These are phyloP conservation scores for Calephelis nemesis DNA, from an alignment of 1,140 invertebrate genomes.

Conservation along the genomic window DNA sequence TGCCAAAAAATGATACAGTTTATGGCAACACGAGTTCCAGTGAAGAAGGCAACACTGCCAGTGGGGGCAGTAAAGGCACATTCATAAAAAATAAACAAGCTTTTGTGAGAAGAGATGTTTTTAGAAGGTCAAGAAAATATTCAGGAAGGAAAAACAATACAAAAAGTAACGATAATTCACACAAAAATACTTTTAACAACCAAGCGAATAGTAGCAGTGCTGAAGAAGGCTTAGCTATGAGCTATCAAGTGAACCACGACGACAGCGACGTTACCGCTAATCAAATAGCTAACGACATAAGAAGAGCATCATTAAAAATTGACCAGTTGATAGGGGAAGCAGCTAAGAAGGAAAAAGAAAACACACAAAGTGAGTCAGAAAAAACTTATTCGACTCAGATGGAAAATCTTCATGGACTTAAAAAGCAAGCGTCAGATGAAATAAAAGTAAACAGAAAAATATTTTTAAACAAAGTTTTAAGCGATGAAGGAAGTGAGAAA, in stretches of 20 bases:
- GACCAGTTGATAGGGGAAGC: conserved; percentile 79
- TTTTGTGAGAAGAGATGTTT: conserved; percentile 74
- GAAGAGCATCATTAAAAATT: conserved; percentile 79
- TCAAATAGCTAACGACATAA: conserved; percentile 79
- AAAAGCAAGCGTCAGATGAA: conserved; percentile 68
- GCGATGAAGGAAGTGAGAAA: conserved; percentile 65
- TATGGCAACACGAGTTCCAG: conserved; percentile 75
- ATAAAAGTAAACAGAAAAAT: conserved; percentile 68
- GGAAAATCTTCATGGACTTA: conserved; percentile 72
- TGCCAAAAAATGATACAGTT: conserved; percentile 74
- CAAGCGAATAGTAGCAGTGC: conserved; percentile 75
- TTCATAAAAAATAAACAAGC: conserved; percentile 83
- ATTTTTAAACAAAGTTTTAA: conserved; percentile 67
- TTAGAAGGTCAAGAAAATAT: conserved; percentile 78
- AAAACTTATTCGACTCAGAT: conserved; percentile 74
- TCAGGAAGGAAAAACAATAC: conserved; percentile 77
- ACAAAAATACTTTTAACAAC: conserved; percentile 63
- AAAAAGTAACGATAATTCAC: conserved; percentile 73
- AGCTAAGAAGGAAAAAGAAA: conserved; percentile 77
- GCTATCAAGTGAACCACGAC: conserved; percentile 76
- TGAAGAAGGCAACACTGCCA: conserved; percentile 71
- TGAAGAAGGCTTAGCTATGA: conserved; percentile 74
- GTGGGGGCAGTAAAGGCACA: conserved; percentile 72
- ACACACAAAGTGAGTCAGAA: conserved; percentile 58
- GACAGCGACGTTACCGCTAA: conserved; percentile 77